phyloP scores from a whole-genome alignment of 1,140 invertebrate genomes.

The Drosophila bocki region DNA sequence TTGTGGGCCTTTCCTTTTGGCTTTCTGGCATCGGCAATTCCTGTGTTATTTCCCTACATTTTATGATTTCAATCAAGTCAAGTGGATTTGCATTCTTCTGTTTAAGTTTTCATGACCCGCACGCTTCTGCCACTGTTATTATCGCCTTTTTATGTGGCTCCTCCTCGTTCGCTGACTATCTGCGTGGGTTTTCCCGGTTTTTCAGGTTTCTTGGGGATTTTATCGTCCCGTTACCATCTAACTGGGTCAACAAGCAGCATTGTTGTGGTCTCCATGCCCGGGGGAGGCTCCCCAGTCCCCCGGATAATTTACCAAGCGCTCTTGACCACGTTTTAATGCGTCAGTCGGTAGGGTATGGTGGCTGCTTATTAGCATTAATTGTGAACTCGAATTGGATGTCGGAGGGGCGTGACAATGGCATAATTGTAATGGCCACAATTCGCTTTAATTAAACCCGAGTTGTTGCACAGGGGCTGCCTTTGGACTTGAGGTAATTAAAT shows the following conservation, averaged over 20 bases:
- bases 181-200: constrained; percentile 1
- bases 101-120: constrained; percentile 63
- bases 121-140: constrained; percentile 49
- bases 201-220: constrained; percentile 20
- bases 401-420: constrained; percentile 43
- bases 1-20: constrained; percentile 10
- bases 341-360: constrained; percentile 9
- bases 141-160: constrained; percentile 45
- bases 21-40: constrained; percentile 48
- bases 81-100: constrained; percentile 72
- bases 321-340: constrained; percentile 63
- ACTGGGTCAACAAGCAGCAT: constrained; percentile 65
- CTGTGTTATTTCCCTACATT: constrained; percentile 43
- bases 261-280: constrained; percentile 24
- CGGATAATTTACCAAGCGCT: constrained; percentile 41
- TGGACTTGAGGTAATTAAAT: constrained; percentile 28
- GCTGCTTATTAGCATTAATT: constrained; percentile 68
- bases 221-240: constrained; percentile 60
- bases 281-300: constrained; percentile 3
- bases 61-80: constrained; percentile 81
- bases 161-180: constrained; percentile 1
- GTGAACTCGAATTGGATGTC: constrained; percentile 50
- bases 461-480: not conserved
- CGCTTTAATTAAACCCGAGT: constrained; percentile 44
- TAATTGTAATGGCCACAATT: constrained; percentile 64